Base-by-base conservation (phyloP, 2,113 vertebrate genomes). In the Romanogobio albipinnatus region DNA sequence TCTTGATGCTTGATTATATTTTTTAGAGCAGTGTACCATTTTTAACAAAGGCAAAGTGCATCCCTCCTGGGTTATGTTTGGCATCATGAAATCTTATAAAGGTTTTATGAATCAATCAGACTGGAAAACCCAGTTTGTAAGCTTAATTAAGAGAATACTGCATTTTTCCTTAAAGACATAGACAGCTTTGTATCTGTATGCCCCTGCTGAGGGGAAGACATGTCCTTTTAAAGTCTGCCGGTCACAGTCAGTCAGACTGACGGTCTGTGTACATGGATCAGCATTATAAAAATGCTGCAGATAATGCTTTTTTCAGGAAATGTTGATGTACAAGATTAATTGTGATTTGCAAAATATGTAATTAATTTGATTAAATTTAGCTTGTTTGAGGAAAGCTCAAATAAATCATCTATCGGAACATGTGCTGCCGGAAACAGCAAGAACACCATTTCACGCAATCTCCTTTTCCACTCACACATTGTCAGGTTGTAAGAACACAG, bases 161-260 rank as follows among this genome's bases (percentile, higher is more conserved):
- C 10, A 47, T 47, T 24, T 75, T 51, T 3, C 24, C 45, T 51
- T 19, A 10, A 10, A 51, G 47, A 33, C 73, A 51, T 26, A 22
- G 14, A 53, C 70, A n/a, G 36, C 17, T 61, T 36, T 75, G 39
- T 58, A 43, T 17, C 49, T 4, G 24, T 47, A 22, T 83, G 82
- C 22, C 39, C 17, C n/a, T 4, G 53, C 66, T 81, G 26, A 51
- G 80, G 61, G 56, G 39, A 62, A 75, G 51, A 36, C 19, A 29
- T 81, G 77, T 85, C 83, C 45, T 75, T 81, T 81, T 45, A 49
- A 80, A 64, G 51, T 24, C 33, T 33, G 26, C 68, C 75, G 58
- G 58, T 83, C 43, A 49, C 7, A 51, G 3, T 49, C 24, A 1
- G 71, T 83, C 79, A 70, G 29, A 51, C 24, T 17, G 14, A 15